Evolutionary conservation across 2,888 invertebrate species (phyloP).

Genomic region (Holacanthella duospinosa): DNA sequence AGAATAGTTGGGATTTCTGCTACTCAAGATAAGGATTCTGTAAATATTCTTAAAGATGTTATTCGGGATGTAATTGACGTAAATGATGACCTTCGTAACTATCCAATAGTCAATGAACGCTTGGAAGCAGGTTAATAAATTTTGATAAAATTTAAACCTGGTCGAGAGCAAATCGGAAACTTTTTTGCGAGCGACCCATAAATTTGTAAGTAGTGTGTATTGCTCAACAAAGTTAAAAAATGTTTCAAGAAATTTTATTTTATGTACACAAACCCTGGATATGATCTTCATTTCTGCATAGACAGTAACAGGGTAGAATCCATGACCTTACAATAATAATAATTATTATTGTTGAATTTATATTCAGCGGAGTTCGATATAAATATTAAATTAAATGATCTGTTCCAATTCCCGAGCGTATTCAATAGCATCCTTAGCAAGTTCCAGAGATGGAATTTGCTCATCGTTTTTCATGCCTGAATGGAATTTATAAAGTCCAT

Average conservation of each 20-base stretch:
- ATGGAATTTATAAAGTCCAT: constrained; percentile 70
- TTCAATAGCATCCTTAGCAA: constrained; percentile 88
- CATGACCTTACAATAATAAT: too few relatives aligned
- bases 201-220: too few relatives aligned
- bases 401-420: constrained; percentile 97
- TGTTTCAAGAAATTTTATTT: too few relatives aligned
- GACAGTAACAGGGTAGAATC: too few relatives aligned
- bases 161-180: too few relatives aligned
- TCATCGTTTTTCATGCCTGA: constrained; percentile 65
- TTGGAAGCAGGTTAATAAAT: too few relatives aligned
- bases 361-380: background rate
- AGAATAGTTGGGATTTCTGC: constrained; percentile 68
- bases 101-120: background rate
- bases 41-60: constrained; percentile 51
- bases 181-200: too few relatives aligned
- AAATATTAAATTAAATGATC: constrained; percentile 66
- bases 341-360: background rate
- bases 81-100: constrained; percentile 40
- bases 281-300: too few relatives aligned
- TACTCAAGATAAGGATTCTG: constrained; percentile 47
- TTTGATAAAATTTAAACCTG: too few relatives aligned
- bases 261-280: too few relatives aligned
- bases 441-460: constrained; percentile 73
- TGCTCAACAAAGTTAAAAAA: too few relatives aligned
- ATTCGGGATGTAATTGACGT: constrained; percentile 58